These are phyloP conservation scores for Charina bottae DNA, from an alignment of 2,113 vertebrate genomes.

Conservation along the genomic window DNA sequence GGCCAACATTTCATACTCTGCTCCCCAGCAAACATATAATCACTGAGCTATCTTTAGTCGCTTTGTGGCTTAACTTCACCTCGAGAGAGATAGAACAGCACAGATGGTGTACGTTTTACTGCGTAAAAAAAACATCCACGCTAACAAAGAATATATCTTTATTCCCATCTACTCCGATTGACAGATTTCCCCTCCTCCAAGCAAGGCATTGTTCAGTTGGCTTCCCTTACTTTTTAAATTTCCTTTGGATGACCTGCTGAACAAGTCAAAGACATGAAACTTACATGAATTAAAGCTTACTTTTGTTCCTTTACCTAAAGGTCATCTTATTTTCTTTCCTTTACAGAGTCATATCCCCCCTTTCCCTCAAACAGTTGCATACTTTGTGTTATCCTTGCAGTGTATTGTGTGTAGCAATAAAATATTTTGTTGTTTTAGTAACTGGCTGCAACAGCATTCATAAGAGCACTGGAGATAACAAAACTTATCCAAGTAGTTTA, in stretches of 20 bases:
- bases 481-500: not conserved
- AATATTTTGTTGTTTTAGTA: not conserved
- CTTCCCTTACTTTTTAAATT: constrained; percentile 32
- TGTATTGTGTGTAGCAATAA: not conserved
- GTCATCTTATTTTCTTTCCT: constrained; percentile 13
- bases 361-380: not conserved
- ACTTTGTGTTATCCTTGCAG: not conserved
- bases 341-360: not conserved
- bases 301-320: not conserved
- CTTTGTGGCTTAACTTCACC: constrained; percentile 60
- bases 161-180: not conserved
- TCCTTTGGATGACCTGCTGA: constrained; percentile 3
- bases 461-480: not conserved
- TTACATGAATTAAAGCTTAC: not conserved
- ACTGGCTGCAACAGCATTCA: not conserved
- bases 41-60: constrained; percentile 70
- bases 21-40: constrained; percentile 62
- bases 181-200: not conserved
- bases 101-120: constrained; percentile 57
- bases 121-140: constrained; percentile 36
- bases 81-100: constrained; percentile 47
- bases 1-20: constrained; percentile 54
- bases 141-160: constrained; percentile 32
- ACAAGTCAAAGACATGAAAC: not conserved
- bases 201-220: constrained; percentile 24